A percentile compares a stretch with the other conserved stretches of the same genome.
Evolutionary conservation across 2,113 vertebrate genomes (phyloP).

Genomic region (Riparia riparia): DNA sequence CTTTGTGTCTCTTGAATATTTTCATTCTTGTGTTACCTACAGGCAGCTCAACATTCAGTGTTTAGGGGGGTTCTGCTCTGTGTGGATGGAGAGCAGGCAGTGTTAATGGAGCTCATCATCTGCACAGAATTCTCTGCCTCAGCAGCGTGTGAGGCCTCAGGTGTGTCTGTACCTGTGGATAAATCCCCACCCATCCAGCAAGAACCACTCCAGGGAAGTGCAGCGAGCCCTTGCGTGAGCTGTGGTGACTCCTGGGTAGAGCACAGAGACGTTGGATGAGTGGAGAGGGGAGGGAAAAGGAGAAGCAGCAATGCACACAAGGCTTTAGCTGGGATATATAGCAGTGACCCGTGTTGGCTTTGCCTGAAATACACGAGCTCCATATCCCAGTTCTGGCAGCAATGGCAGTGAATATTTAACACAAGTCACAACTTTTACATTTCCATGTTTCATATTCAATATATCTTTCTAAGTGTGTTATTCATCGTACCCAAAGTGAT

Average conservation of each 20-base stretch:
- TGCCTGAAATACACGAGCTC: slow-evolving; percentile 14
- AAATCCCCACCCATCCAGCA: not conserved
- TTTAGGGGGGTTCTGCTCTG: accelerated
- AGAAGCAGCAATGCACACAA: not conserved
- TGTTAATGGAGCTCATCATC: not conserved
- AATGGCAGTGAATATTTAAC: slow-evolving; percentile 53
- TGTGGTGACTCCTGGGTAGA: not conserved
- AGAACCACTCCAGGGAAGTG: not conserved
- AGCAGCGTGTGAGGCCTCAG: not conserved
- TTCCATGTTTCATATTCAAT: slow-evolving; percentile 48
- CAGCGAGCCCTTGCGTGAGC: not conserved
- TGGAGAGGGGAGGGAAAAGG: not conserved
- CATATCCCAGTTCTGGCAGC: not conserved
- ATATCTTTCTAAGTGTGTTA: slow-evolving; percentile 66
- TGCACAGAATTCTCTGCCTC: not conserved
- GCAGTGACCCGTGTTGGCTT: not conserved
- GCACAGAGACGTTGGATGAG: not conserved
- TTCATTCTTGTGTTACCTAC: not conserved
- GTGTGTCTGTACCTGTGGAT: accelerated
- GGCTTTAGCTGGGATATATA: not conserved
- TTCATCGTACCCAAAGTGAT: slow-evolving; percentile 49
- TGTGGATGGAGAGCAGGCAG: not conserved
- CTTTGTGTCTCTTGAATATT: not conserved
- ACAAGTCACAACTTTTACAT: slow-evolving; percentile 46
- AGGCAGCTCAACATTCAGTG: not conserved